A percentile compares a stretch with the other conserved stretches of the same genome.
These are phyloP conservation scores for Pycnonotus jocosus DNA, from an alignment of 2,113 vertebrate species.

Conservation along the genomic window DNA sequence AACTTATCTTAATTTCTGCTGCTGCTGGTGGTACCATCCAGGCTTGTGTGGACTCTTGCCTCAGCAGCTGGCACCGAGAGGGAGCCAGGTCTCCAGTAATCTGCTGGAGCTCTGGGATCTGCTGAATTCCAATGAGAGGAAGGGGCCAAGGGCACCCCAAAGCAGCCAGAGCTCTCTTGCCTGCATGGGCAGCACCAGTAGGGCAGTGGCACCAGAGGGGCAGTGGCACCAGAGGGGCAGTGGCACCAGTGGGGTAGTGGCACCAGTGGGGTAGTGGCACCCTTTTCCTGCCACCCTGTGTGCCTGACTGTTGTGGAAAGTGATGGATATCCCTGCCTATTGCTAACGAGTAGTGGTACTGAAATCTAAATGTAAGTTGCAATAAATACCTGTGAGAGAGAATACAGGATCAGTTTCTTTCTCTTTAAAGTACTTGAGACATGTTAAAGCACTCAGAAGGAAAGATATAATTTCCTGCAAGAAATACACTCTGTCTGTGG, in stretches of 20 bases:
- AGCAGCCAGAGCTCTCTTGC: fast-evolving
- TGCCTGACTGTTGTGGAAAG: not conserved
- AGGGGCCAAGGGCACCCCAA: fast-evolving
- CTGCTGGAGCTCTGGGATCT: not conserved
- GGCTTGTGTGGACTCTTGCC: fast-evolving
- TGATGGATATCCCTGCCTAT: fast-evolving
- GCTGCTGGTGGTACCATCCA: fast-evolving
- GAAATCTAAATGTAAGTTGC: not conserved
- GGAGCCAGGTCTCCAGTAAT: fast-evolving
- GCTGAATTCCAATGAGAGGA: fast-evolving
- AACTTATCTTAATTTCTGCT: not conserved
- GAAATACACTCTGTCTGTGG: not conserved
- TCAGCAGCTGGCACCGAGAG: fast-evolving
- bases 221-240: too few species aligned
- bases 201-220: too few species aligned
- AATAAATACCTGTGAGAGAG: not conserved
- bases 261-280: fast-evolving
- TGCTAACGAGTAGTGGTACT: not conserved
- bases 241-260: too few species aligned
- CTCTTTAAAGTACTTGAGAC: not conserved
- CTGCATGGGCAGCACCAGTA: fast-evolving
- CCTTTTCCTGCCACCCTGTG: fast-evolving
- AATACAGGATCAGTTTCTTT: not conserved
- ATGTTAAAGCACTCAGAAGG: not conserved
- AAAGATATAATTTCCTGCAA: not conserved